These are phyloP conservation scores for Periophthalmus magnuspinnatus DNA, from an alignment of 2,797 vertebrate species.

Conservation along the genomic window DNA sequence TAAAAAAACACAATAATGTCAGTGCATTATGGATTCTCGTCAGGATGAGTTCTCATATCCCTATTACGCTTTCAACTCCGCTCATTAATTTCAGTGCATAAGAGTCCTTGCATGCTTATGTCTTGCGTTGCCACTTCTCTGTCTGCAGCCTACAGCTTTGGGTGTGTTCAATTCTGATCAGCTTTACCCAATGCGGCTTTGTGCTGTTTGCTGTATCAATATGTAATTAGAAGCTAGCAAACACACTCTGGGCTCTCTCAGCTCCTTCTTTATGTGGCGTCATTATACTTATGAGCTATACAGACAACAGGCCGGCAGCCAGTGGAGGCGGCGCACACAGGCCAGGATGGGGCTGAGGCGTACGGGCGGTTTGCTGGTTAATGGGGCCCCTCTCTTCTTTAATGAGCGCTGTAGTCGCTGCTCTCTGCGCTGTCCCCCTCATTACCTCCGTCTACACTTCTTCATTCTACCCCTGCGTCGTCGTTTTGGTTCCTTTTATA, in stretches of 20 bases:
- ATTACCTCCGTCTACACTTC: conserved; percentile 55
- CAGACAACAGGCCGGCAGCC: conserved; percentile 59
- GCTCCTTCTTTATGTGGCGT: conserved; percentile 56
- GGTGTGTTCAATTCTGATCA: conserved; percentile 43
- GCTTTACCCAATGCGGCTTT: conserved; percentile 32
- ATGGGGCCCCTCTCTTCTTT: conserved; percentile 74
- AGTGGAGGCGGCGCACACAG: conserved; percentile 22
- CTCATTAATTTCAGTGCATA: conserved; percentile 57
- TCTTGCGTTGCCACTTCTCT: conserved; percentile 1
- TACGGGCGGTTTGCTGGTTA: conserved; percentile 69
- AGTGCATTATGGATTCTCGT: conserved; percentile 53
- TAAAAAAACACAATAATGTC: conserved; percentile 55
- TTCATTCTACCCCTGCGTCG: conserved; percentile 8
- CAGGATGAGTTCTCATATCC: conserved; percentile 43
- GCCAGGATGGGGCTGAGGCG: conserved; percentile 1
- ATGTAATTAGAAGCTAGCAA: conserved; percentile 61
- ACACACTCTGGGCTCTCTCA: conserved; percentile 39
- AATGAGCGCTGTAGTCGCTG: conserved; percentile 69
- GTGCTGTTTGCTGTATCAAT: conserved; percentile 60
- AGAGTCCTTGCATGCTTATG: conserved; percentile 16
- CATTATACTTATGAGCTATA: conserved; percentile 66
- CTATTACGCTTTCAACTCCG: conserved; percentile 53
- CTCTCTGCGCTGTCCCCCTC: conserved; percentile 60
- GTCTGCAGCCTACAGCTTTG: conserved; percentile 20
- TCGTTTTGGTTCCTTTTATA: conserved; percentile 34